Evolutionary conservation across 2,113 vertebrate genomes (phyloP).

Genomic region (Centropristis striata): DNA sequence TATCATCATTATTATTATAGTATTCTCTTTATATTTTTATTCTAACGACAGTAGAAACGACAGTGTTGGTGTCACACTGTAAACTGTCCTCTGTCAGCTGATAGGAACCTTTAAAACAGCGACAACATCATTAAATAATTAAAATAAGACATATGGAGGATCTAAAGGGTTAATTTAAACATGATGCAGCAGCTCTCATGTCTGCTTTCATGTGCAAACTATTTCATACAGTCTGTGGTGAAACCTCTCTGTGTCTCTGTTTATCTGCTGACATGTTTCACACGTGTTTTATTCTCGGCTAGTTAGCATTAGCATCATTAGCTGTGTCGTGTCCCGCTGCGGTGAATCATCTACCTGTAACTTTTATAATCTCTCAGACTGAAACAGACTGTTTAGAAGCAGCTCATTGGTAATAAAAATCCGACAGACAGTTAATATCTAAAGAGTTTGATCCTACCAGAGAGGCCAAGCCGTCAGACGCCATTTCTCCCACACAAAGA

Average conservation of each 20-base stretch:
- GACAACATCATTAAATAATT: too few relatives aligned
- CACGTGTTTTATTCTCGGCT: constrained; percentile 38
- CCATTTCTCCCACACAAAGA: constrained; percentile 69
- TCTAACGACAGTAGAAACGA: too few relatives aligned
- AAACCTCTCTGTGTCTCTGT: too few relatives aligned
- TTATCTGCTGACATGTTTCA: not conserved
- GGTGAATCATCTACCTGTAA: rapidly evolving
- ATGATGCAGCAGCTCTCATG: too few relatives aligned
- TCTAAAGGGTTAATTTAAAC: too few relatives aligned
- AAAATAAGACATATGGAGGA: too few relatives aligned
- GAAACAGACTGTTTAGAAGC: too few relatives aligned
- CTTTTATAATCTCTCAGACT: not conserved
- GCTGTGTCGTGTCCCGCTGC: not conserved
- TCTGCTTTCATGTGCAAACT: too few relatives aligned
- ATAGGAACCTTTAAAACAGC: not conserved
- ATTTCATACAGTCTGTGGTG: too few relatives aligned
- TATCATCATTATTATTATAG: too few relatives aligned
- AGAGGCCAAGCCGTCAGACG: constrained; percentile 71
- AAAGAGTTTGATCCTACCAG: constrained; percentile 72
- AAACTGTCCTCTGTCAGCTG: not conserved
- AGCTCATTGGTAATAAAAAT: not conserved
- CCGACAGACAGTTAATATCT: rapidly evolving
- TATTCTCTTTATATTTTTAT: too few relatives aligned
- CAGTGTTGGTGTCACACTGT: too few relatives aligned
- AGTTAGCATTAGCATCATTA: constrained; percentile 14